Conservation (phyloP, 2,888 invertebrate species). For the Clostera curtula region DNA sequence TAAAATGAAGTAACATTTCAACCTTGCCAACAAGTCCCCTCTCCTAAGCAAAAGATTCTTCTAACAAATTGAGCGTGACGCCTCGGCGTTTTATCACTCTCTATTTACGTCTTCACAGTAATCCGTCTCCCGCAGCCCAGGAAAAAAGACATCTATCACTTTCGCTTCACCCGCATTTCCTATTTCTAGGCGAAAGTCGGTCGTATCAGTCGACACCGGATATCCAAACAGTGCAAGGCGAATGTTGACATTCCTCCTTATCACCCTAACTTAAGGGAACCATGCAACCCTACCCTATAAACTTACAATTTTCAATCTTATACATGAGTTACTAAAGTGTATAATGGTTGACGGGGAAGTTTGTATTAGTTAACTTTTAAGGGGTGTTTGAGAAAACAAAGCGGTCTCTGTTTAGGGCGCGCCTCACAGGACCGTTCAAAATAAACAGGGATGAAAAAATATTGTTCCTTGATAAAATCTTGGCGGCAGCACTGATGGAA, state of each 20-base stretch:
- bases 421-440: conserved; percentile 14
- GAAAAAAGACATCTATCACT: conserved; percentile 17
- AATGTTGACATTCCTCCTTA: conserved; percentile 56
- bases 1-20: too few relatives aligned
- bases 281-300: conserved; percentile 5
- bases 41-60: too few relatives aligned
- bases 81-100: neutral
- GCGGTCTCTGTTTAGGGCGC: conserved; percentile 19
- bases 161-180: conserved; percentile 15
- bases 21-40: too few relatives aligned
- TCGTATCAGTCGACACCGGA: conserved; percentile 50
- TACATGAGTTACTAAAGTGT: conserved; percentile 5
- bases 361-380: conserved; percentile 13
- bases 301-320: conserved; percentile 15
- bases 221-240: conserved; percentile 29
- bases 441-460: conserved; percentile 20
- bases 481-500: too few relatives aligned
- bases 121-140: neutral
- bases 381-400: conserved; percentile 42
- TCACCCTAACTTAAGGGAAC: conserved; percentile 33
- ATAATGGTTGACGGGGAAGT: neutral
- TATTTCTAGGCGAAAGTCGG: conserved; percentile 17
- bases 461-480: conserved; percentile 19
- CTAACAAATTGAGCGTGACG: conserved; percentile 1
- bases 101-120: conserved; percentile 5